These are phyloP conservation scores for Paracentrotus lividus DNA, from an alignment of 53 echinoderm and acorn worm species.

Conservation along the genomic window DNA sequence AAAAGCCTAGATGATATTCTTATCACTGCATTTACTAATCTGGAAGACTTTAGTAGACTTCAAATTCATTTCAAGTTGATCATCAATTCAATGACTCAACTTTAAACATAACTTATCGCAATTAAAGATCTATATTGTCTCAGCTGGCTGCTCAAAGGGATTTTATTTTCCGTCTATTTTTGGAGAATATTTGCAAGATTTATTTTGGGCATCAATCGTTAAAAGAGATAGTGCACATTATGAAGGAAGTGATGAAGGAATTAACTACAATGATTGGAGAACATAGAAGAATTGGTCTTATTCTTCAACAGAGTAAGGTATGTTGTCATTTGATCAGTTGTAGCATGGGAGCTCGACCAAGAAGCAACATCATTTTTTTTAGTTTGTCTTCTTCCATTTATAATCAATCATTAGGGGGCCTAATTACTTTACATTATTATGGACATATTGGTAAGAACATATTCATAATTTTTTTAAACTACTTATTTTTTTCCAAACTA, in stretches of 20 bases:
- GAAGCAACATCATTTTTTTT: background rate
- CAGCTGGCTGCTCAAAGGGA: background rate
- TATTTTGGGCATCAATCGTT: background rate
- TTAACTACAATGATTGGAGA: slow-evolving; percentile 25
- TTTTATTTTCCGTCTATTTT: background rate
- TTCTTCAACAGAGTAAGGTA: slow-evolving; percentile 39
- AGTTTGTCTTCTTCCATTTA: background rate
- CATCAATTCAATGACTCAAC: background rate
- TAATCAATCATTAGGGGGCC: background rate
- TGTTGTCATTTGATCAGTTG: background rate
- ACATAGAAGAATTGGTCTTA: slow-evolving; percentile 2
- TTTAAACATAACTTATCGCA: background rate
- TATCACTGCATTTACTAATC: background rate
- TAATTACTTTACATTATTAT: background rate
- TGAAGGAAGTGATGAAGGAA: slow-evolving; percentile 54
- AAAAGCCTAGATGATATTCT: background rate
- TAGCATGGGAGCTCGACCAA: background rate
- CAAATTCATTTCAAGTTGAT: background rate
- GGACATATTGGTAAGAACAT: slow-evolving; percentile 8
- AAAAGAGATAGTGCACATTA: slow-evolving; percentile 42
- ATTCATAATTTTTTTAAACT: background rate
- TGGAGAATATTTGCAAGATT: background rate
- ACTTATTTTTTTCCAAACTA: background rate
- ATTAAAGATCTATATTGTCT: background rate
- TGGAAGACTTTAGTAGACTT: background rate